Percentiles rank a stretch among this genome's conserved stretches.
phyloP scores from a whole-genome alignment of 2,797 vertebrate genomes.

The Poeciliopsis presidionis region DNA sequence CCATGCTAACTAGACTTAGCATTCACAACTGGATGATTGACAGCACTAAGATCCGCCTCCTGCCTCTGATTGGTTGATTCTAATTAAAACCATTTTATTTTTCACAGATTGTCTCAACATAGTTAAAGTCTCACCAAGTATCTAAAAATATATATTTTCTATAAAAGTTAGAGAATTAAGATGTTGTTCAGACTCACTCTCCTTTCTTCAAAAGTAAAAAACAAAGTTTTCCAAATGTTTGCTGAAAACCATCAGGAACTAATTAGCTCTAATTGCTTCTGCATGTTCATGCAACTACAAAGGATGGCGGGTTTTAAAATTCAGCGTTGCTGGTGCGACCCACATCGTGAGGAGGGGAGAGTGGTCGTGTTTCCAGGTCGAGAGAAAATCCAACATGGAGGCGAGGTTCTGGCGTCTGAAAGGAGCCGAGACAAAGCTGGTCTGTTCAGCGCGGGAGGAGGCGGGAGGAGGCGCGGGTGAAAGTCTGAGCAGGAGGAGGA shows the following conservation, averaged over 20 bases:
- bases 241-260: constrained; percentile 57
- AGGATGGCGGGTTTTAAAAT: constrained; percentile 13
- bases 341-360: constrained; percentile 3
- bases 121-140: too few species aligned
- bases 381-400: constrained; percentile 44
- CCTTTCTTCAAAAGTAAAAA: constrained; percentile 13
- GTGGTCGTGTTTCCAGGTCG: constrained; percentile 23
- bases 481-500: neutral
- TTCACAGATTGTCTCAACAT: too few species aligned
- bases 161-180: neutral
- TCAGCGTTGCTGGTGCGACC: constrained; percentile 31
- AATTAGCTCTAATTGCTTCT: constrained; percentile 53
- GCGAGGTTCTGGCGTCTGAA: constrained; percentile 46
- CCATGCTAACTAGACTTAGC: too few species aligned
- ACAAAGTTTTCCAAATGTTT: constrained; percentile 32
- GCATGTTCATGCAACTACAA: constrained; percentile 11
- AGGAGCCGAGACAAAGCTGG: constrained; percentile 67
- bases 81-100: too few species aligned
- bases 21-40: too few species aligned
- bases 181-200: neutral
- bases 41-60: too few species aligned
- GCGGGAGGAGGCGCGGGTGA: constrained; percentile 19
- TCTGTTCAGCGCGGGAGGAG: constrained; percentile 56
- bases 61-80: too few species aligned
- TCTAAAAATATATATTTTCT: too few species aligned